phyloP scores from a whole-genome alignment of 1,140 invertebrate species.

The Diabrotica virgifera region DNA sequence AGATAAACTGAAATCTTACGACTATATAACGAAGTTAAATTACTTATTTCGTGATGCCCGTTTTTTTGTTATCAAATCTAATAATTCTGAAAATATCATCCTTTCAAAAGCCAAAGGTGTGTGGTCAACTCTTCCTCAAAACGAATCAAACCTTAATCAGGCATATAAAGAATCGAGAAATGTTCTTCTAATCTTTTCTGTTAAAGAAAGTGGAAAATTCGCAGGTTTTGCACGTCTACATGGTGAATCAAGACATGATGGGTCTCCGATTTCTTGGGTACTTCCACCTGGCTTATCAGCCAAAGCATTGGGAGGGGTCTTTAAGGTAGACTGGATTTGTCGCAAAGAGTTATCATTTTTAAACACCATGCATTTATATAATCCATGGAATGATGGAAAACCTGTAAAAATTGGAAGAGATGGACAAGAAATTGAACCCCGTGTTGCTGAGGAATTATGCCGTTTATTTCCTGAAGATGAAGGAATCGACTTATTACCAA shows the following conservation, averaged over 20 bases:
- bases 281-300: slow-evolving; percentile 90
- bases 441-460: slow-evolving; percentile 91
- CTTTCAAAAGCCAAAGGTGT: slow-evolving; percentile 93
- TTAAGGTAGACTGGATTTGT: slow-evolving; percentile 96
- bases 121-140: slow-evolving; percentile 96
- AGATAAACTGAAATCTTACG: slow-evolving; percentile 67
- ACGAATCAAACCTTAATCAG: slow-evolving; percentile 94
- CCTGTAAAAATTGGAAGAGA: slow-evolving; percentile 98
- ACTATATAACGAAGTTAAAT: slow-evolving; percentile 87
- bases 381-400: slow-evolving; percentile 98
- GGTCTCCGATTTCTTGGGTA: slow-evolving; percentile 89
- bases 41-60: slow-evolving; percentile 92
- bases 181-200: slow-evolving; percentile 94
- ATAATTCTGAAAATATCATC: slow-evolving; percentile 95
- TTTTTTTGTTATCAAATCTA: slow-evolving; percentile 97
- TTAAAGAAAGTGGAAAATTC: slow-evolving; percentile 95
- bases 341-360: slow-evolving; percentile 91
- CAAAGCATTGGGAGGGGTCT: slow-evolving; percentile 91
- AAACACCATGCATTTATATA: slow-evolving; percentile 89
- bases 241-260: slow-evolving; percentile 84
- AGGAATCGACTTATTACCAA: slow-evolving; percentile 86
- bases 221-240: slow-evolving; percentile 87
- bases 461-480: slow-evolving; percentile 92
- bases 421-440: slow-evolving; percentile 96
- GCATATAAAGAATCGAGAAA: slow-evolving; percentile 90